Percentiles rank a stretch among this genome's conserved stretches.
These are phyloP conservation scores for Gymnoscelis rufifasciata DNA, from an alignment of 2,888 invertebrate species.

Conservation along the genomic window DNA sequence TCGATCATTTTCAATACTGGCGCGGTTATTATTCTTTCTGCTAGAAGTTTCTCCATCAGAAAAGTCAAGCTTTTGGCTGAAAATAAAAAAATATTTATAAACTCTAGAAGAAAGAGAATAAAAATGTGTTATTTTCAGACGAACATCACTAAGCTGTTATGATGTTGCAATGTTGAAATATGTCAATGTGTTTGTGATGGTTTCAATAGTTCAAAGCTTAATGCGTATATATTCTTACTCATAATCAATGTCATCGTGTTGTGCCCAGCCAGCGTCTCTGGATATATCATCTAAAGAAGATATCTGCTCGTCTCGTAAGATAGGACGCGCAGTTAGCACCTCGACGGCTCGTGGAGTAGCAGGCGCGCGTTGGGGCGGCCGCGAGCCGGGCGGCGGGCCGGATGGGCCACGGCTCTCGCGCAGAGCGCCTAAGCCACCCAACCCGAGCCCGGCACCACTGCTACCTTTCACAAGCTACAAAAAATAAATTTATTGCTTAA, in stretches of 20 bases:
- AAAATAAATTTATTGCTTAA: too few relatives aligned
- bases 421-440: constrained; percentile 62
- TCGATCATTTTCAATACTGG: constrained; percentile 57
- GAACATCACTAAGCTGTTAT: too few relatives aligned
- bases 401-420: constrained; percentile 49
- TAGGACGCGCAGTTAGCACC: constrained; percentile 86
- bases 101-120: constrained; percentile 14
- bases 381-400: constrained; percentile 34
- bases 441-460: constrained; percentile 66
- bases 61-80: constrained; percentile 93
- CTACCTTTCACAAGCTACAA: constrained; percentile 72
- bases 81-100: constrained; percentile 27
- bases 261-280: constrained; percentile 94
- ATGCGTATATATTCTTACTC: too few relatives aligned
- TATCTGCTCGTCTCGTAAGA: constrained; percentile 95
- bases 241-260: constrained; percentile 95
- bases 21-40: constrained; percentile 54
- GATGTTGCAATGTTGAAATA: too few relatives aligned
- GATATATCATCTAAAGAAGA: constrained; percentile 94
- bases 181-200: too few relatives aligned
- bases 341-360: constrained; percentile 78
- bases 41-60: constrained; percentile 90
- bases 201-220: too few relatives aligned
- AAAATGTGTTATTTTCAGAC: too few relatives aligned
- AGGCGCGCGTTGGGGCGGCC: constrained; percentile 45